Evolutionary conservation across 2,888 invertebrate genomes (phyloP).

Genomic region (Philhelius pedissequus): DNA sequence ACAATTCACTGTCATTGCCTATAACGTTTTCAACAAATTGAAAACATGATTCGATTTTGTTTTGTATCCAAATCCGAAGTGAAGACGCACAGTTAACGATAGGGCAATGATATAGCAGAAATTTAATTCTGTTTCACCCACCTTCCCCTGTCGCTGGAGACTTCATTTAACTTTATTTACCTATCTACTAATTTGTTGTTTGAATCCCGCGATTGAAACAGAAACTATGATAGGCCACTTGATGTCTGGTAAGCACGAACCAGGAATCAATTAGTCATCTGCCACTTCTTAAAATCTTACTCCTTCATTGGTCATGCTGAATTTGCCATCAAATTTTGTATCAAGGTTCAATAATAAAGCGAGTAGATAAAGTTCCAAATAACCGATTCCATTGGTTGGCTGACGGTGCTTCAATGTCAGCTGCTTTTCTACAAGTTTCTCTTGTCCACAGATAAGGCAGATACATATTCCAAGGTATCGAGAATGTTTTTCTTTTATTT

Average conservation of each 20-base stretch:
- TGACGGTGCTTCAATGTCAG: neutral
- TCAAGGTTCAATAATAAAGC: neutral
- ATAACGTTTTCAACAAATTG: slow-evolving; percentile 16
- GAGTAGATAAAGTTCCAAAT: neutral
- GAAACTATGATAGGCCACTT: neutral
- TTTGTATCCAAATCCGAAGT: neutral
- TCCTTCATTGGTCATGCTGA: neutral
- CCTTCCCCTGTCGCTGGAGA: neutral
- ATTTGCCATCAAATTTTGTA: neutral
- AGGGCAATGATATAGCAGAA: slow-evolving; percentile 64
- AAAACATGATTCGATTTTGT: slow-evolving; percentile 50
- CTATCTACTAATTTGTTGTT: neutral
- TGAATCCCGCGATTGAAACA: neutral
- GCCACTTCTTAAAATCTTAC: neutral
- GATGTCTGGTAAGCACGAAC: neutral
- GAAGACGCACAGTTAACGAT: neutral
- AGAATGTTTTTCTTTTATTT: neutral
- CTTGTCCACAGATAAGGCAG: neutral
- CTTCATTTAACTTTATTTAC: neutral
- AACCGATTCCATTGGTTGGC: neutral
- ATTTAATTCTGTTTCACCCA: neutral
- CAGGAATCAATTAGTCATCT: neutral
- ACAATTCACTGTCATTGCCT: slow-evolving; percentile 26
- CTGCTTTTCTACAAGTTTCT: neutral
- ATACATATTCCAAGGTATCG: neutral